Evolutionary conservation across 2,888 invertebrate species (phyloP).

Genomic region (Rhodophaea formosa): DNA sequence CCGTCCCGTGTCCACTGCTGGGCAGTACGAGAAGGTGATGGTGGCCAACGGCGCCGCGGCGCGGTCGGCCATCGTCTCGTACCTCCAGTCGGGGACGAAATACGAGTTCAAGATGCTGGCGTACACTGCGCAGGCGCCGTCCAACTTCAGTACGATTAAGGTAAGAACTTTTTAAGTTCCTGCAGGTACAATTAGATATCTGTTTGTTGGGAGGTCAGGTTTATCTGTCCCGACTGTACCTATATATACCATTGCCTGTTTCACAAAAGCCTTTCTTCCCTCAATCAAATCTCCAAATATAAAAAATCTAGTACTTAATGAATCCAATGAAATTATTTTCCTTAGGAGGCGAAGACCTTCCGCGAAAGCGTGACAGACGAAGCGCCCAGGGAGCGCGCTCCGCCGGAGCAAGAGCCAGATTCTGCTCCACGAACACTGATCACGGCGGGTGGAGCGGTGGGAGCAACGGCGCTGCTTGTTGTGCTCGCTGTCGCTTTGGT

Average conservation of each 20-base stretch:
- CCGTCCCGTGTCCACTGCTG: constrained; percentile 90
- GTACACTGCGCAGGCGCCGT: constrained; percentile 92
- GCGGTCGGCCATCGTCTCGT: constrained; percentile 84
- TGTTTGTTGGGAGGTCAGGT: too few relatives aligned
- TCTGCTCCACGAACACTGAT: constrained; percentile 55
- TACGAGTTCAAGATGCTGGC: constrained; percentile 96
- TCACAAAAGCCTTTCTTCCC: too few relatives aligned
- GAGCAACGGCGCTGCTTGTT: constrained; percentile 58
- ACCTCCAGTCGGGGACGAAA: constrained; percentile 89
- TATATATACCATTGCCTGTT: too few relatives aligned
- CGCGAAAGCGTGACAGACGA: constrained; percentile 28
- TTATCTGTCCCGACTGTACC: too few relatives aligned
- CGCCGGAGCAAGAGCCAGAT: constrained; percentile 37
- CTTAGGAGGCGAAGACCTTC: constrained; percentile 45
- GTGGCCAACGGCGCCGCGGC: constrained; percentile 88
- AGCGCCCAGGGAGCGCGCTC: constrained; percentile 35
- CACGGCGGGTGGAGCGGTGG: constrained; percentile 68
- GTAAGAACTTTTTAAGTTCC: constrained; percentile 33
- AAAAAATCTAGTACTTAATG: too few relatives aligned
- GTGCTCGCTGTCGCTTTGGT: constrained; percentile 57
- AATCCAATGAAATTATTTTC: neutral
- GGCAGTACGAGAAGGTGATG: constrained; percentile 89
- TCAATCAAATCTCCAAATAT: too few relatives aligned
- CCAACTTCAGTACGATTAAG: constrained; percentile 84
- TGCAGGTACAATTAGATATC: too few relatives aligned